A percentile compares a stretch with the other conserved stretches of the same genome.
phyloP scores from a whole-genome alignment of 2,797 vertebrate genomes.

The Loris lydekkerianus region DNA sequence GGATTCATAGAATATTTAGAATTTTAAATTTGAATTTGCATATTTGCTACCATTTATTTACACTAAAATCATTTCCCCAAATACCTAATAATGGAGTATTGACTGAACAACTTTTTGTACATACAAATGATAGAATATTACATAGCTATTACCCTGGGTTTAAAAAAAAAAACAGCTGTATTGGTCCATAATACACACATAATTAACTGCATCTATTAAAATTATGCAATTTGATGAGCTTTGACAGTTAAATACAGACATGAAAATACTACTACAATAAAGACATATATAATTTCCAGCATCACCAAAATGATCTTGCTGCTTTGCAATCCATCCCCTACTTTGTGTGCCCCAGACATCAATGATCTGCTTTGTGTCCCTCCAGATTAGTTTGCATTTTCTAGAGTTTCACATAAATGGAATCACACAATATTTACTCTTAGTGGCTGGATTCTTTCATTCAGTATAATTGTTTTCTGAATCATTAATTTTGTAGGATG shows the following conservation, averaged over 20 bases:
- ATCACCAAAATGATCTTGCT: background rate
- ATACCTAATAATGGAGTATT: constrained; percentile 28
- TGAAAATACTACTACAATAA: background rate
- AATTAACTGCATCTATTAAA: background rate
- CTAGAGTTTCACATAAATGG: background rate
- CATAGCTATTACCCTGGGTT: background rate
- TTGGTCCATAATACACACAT: background rate
- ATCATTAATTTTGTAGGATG: background rate
- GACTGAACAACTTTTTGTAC: background rate
- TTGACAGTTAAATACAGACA: background rate
- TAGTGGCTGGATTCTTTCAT: background rate
- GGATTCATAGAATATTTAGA: constrained; percentile 8
- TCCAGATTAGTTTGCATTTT: constrained; percentile 17
- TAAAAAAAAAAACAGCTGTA: background rate
- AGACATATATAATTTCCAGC: constrained; percentile 12
- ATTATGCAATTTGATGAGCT: constrained; percentile 19
- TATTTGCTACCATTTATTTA: constrained; percentile 33
- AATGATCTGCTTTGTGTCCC: background rate
- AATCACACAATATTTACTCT: background rate
- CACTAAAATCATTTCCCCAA: background rate
- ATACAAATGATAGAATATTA: constrained; percentile 27
- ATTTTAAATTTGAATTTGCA: background rate
- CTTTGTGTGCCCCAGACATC: background rate
- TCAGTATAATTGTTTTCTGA: background rate
- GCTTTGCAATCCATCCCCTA: background rate